Base-by-base conservation (phyloP, 2,888 invertebrate genomes). In the Dryomyza anilis region DNA sequence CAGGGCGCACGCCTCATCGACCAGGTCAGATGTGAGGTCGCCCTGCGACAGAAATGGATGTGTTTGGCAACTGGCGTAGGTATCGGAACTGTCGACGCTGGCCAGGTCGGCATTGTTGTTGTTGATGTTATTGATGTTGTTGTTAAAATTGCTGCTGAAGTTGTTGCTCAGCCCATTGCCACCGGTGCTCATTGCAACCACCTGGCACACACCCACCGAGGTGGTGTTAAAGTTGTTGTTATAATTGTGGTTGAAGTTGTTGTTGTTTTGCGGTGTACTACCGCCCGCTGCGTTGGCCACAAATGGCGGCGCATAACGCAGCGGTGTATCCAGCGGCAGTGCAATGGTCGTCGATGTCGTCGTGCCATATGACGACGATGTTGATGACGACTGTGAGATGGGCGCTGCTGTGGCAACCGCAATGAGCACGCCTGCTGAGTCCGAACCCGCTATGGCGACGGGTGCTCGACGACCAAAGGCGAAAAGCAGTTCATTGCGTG, bases 11-110 rank as follows among this genome's bases (percentile, higher is more conserved):
- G 79, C 78, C 71, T 81, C 81, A 68, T 83, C 83, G 33, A 73
- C 78, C 83, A 85, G 85, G 65, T 83, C 83, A 79, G 85, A 85
- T 74, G 89, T 88, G 79, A 90, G 86, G 85, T 91, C 91, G 81
- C 89, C 91, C 86, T 93, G 92, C 77, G 94, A 94, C 84, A 92
- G 89, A 86, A 93, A 95, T 79, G 95, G 95, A 87, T 96, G 95
- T 79, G 96, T 96, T 86, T 95, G 93, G 87, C 96, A 96, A 85
- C 95, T 96, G 84, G 95, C 95, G 85, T 95, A 97, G 73, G 96
- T 96, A 85, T 96, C 96, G 79, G 95, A 92, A 85, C 95, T 91
- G 86, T 88, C 87, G 73, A 88, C 85, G 76, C 87, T 87, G 69
- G 86, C 87, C 76, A 87, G 74, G 69, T 87, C 87, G 29, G 82